A percentile compares a stretch with the other conserved stretches of the same genome.
Conservation (phyloP, 2,113 vertebrate species). For the Microtus pennsylvanicus region DNA sequence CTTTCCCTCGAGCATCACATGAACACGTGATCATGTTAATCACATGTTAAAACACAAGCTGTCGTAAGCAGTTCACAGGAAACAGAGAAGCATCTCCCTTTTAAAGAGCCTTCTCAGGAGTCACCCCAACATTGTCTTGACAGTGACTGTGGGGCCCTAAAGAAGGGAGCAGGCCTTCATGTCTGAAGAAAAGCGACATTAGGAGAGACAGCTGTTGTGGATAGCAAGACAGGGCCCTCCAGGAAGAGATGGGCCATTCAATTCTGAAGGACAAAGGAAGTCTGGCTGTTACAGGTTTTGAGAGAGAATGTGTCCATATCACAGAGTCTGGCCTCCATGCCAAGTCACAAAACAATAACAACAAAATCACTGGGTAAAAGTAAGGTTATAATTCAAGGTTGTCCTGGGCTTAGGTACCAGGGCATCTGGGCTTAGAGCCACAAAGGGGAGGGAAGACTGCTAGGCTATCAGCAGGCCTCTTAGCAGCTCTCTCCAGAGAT, state of each 20-base stretch:
- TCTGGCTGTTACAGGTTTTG: background rate
- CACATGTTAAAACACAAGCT: background rate
- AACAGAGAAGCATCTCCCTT: background rate
- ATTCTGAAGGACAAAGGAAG: background rate
- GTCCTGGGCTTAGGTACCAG: background rate
- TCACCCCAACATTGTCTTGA: no score
- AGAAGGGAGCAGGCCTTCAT: background rate
- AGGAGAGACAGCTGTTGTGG: background rate
- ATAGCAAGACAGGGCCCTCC: background rate
- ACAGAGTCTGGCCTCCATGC: background rate
- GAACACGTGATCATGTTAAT: no score
- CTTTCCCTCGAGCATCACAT: background rate
- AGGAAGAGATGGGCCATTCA: background rate
- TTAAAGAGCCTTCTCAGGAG: background rate
- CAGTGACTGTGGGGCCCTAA: background rate
- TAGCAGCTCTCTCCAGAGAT: background rate
- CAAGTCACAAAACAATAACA: background rate
- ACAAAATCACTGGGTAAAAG: background rate
- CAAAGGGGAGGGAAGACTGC: no score
- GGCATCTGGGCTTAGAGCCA: background rate
- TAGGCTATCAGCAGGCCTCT: background rate
- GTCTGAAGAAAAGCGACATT: background rate
- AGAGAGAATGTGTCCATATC: background rate
- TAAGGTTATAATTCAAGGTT: background rate
- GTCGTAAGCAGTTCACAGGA: background rate